Evolutionary conservation across 2,888 invertebrate genomes (phyloP).

Genomic region (Anodontia alba): DNA sequence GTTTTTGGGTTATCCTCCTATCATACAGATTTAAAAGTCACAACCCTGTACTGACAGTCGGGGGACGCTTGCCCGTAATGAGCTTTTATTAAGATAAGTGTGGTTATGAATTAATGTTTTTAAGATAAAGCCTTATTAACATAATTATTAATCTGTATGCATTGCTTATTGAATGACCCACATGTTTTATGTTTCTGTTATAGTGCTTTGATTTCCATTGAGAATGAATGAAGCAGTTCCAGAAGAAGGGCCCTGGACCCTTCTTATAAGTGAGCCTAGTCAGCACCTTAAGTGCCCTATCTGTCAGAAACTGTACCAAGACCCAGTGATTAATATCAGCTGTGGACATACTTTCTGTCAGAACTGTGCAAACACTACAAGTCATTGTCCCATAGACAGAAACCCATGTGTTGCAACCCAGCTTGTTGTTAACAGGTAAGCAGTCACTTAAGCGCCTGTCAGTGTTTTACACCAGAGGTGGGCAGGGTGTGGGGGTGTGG

Average conservation of each 20-base stretch:
- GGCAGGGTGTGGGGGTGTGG: not conserved
- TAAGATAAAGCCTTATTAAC: too few species aligned
- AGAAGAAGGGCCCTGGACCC: constrained; percentile 10
- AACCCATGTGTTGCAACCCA: constrained; percentile 66
- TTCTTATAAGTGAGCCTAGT: constrained; percentile 61
- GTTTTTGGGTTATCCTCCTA: too few species aligned
- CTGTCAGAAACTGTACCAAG: constrained; percentile 70
- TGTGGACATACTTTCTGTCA: constrained; percentile 82
- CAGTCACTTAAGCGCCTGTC: too few species aligned
- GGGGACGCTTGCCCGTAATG: too few species aligned
- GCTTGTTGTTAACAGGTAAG: constrained; percentile 76
- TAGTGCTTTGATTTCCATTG: too few species aligned
- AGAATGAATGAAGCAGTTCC: not conserved
- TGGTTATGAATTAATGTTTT: too few species aligned
- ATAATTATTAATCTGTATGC: too few species aligned
- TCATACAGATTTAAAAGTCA: too few species aligned
- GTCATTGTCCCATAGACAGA: constrained; percentile 72
- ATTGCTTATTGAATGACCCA: too few species aligned
- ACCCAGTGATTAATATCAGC: constrained; percentile 78
- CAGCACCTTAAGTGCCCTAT: constrained; percentile 76
- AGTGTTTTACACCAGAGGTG: not conserved
- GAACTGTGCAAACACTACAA: constrained; percentile 62
- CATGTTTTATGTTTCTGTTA: too few species aligned
- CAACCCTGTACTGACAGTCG: too few species aligned
- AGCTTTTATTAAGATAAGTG: too few species aligned